These are phyloP conservation scores for Ectemnius continuus DNA, from an alignment of 2,888 invertebrate genomes.

Conservation along the genomic window DNA sequence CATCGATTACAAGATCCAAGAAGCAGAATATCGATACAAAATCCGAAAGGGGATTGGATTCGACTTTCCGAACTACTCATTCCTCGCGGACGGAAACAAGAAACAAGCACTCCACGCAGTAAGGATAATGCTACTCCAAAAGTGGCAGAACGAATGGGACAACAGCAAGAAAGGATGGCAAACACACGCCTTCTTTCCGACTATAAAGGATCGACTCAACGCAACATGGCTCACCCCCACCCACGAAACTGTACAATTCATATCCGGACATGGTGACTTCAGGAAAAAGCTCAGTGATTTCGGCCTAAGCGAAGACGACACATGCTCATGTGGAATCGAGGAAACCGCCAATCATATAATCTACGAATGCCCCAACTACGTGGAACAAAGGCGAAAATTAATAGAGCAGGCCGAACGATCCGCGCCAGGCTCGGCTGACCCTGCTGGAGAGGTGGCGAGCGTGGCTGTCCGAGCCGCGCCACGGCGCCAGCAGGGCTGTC, in stretches of 20 bases:
- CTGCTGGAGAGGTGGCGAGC: too few species aligned
- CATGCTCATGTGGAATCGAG: conserved; percentile 24
- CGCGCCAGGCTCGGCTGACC: too few species aligned
- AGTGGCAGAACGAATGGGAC: conserved; percentile 23
- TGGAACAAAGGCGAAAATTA: background rate
- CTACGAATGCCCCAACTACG: conserved; percentile 1
- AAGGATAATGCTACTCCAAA: background rate
- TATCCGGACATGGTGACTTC: conserved; percentile 44
- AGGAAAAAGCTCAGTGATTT: background rate
- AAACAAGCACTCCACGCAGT: background rate
- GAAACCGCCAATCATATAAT: conserved; percentile 27
- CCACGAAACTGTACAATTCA: conserved; percentile 26
- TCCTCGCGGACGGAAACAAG: background rate
- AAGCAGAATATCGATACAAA: background rate
- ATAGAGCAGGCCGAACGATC: too few species aligned
- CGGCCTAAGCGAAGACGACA: background rate
- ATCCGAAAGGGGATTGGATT: background rate
- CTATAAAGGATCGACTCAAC: background rate
- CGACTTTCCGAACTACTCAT: background rate
- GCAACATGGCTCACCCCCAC: conserved; percentile 16
- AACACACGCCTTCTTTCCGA: conserved; percentile 22
- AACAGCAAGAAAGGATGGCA: conserved; percentile 8
- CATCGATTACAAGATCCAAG: background rate
- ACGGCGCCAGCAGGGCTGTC: too few species aligned
- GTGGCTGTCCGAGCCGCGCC: too few species aligned